Base-by-base conservation (phyloP, 53 echinoderm and acorn worm species). In the Temnopleurus reevesii region DNA sequence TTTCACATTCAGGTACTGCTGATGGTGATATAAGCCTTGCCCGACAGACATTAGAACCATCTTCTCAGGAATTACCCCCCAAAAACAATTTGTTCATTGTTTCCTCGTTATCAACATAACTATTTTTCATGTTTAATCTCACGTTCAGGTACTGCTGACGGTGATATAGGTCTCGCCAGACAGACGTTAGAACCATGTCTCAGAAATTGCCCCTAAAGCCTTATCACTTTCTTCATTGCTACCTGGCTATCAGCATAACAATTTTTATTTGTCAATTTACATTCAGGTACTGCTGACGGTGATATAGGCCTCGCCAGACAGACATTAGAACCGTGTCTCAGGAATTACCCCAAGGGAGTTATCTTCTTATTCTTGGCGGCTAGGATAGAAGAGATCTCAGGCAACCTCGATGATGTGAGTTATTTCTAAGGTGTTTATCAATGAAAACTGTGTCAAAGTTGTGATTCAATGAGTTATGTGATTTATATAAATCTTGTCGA, bases 281-380 rank as follows among this genome's bases (percentile, higher is more conserved):
- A 18, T 49, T 10, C 86, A 99, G 99, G 99, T 63, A 99, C 96
- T 53, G 96, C 92, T 33, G 99, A 99, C 81, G 99, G 99, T 23
- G 99, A 99, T 36, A 87, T 94, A 10, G 91, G 93, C 36, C 91
- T 96, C 60, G 89, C 94, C 36, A 90, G 90, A 33, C 84, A 71
- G 15, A 61, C 94, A 18, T 84, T 99, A 3, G 89, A 93, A 15
- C 96, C 96, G 2, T 96, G 99, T 80, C 87, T 99, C 21, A 36
- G 91, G 81, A 92, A 91, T 30, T 99, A 96, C 57, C 99, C 99
- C 12, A 96, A 94, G 19, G 99, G 99, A 35, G 99, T 96, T 49
- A 96, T 96, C 46, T 99, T 99, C 84, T 89, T 94, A 29, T 99
- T 94, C 64, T 87, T 93, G 49, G 99, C 94, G 44, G 99, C 94